Percentiles rank a stretch among this genome's conserved stretches.
Evolutionary conservation across 2,797 vertebrate genomes (phyloP).

Genomic region (Tangara arthus): DNA sequence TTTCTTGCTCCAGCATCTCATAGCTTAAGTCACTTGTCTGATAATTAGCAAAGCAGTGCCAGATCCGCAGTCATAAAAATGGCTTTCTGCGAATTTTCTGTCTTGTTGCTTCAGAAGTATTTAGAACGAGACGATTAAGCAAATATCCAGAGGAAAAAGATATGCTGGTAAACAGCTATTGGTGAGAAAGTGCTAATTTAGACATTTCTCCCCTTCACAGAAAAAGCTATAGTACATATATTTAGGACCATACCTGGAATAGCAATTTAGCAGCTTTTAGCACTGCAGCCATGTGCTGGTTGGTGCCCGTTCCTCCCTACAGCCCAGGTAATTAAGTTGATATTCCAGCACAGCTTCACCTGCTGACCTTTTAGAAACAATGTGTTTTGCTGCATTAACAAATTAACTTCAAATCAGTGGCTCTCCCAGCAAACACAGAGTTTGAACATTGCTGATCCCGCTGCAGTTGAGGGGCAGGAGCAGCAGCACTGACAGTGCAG

Average conservation of each 20-base stretch:
- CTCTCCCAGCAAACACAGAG: slow-evolving; percentile 59
- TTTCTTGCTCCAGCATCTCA: not conserved
- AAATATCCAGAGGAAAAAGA: not conserved
- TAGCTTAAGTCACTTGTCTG: slow-evolving; percentile 18
- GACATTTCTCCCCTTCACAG: not conserved
- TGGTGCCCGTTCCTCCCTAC: slow-evolving; percentile 23
- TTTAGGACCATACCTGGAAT: not conserved
- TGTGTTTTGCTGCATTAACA: slow-evolving; percentile 81
- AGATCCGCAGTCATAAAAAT: not conserved
- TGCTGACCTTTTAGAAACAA: slow-evolving; percentile 79
- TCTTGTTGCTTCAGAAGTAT: slow-evolving; percentile 14
- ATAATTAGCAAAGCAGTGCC: slow-evolving; percentile 37
- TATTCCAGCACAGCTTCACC: slow-evolving; percentile 71
- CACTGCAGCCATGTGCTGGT: not conserved
- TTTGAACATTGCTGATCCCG: not conserved
- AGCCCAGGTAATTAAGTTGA: slow-evolving; percentile 75
- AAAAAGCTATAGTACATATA: not conserved
- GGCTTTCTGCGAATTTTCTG: slow-evolving; percentile 39
- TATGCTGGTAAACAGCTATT: slow-evolving; percentile 2
- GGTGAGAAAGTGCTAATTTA: slow-evolving; percentile 51
- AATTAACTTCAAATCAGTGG: slow-evolving; percentile 76
- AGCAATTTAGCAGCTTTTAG: slow-evolving; percentile 50
- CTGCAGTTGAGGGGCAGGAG: not conserved
- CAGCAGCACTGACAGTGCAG: not conserved
- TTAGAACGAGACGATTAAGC: slow-evolving; percentile 30